These are phyloP conservation scores for Indicator indicator DNA, from an alignment of 2,113 vertebrate genomes.

Conservation along the genomic window DNA sequence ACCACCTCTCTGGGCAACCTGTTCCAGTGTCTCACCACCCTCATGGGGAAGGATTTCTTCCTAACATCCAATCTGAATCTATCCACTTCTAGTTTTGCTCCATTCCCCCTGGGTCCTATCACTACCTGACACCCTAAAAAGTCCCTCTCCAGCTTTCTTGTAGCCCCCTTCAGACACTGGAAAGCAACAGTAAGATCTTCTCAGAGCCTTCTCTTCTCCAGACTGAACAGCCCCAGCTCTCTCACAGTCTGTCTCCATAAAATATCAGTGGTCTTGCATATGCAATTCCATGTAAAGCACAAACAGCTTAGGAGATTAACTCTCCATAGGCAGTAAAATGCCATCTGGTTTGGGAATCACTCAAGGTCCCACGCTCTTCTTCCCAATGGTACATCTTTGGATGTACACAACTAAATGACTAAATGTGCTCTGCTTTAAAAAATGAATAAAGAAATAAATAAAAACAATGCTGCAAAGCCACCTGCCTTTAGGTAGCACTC, in stretches of 20 bases:
- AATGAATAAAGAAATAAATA: background rate
- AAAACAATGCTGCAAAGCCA: background rate
- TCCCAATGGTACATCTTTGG: background rate
- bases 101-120: too few relatives aligned
- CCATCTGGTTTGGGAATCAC: background rate
- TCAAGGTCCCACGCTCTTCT: background rate
- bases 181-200: too few relatives aligned
- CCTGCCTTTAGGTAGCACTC: background rate
- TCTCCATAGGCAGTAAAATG: background rate
- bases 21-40: too few relatives aligned
- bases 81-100: too few relatives aligned
- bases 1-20: too few relatives aligned
- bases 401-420: background rate
- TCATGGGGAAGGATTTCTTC: too few relatives aligned
- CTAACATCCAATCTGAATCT: too few relatives aligned
- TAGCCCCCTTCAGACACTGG: too few relatives aligned
- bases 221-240: too few relatives aligned
- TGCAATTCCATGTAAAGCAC: background rate
- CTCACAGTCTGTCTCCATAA: background rate
- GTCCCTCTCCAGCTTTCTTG: too few relatives aligned
- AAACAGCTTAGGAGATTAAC: slow-evolving; percentile 9
- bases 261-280: background rate
- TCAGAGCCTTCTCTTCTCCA: too few relatives aligned
- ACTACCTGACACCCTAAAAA: too few relatives aligned
- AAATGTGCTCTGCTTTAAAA: background rate